phyloP scores from a whole-genome alignment of 2,797 vertebrate species.

The Amazona ochrocephala region DNA sequence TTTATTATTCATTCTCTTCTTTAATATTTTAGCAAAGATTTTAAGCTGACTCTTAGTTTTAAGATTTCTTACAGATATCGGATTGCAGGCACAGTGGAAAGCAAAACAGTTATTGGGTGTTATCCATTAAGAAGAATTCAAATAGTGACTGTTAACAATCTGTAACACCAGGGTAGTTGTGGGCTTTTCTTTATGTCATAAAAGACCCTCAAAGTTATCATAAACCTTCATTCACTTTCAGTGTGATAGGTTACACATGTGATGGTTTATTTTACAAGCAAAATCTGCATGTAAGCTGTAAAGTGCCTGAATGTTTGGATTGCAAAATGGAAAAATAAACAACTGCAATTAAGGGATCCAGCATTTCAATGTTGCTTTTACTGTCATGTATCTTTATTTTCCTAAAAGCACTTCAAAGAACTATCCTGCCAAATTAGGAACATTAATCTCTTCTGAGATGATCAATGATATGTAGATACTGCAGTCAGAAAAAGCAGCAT shows the following conservation, averaged over 20 bases:
- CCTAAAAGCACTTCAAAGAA: constrained; percentile 36
- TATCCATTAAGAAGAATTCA: constrained; percentile 65
- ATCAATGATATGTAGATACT: background rate
- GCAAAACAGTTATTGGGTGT: constrained; percentile 63
- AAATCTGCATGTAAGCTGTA: constrained; percentile 42
- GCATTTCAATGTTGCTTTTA: background rate
- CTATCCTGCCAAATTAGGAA: background rate
- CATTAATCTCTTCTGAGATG: background rate
- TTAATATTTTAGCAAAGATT: constrained; percentile 45
- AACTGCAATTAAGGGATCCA: constrained; percentile 41
- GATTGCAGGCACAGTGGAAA: constrained; percentile 56
- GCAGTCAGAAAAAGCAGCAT: background rate
- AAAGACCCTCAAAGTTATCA: constrained; percentile 58
- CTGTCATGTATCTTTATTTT: constrained; percentile 7
- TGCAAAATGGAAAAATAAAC: constrained; percentile 44
- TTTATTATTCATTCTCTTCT: constrained; percentile 49
- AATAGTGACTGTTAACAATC: constrained; percentile 60
- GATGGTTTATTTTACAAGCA: constrained; percentile 57
- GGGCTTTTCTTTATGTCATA: constrained; percentile 20
- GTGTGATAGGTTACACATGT: constrained; percentile 56
- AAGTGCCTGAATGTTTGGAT: constrained; percentile 26
- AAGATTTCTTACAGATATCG: constrained; percentile 16
- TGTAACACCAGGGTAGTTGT: constrained; percentile 30
- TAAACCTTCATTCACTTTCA: constrained; percentile 51
- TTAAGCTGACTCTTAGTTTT: constrained; percentile 44